phyloP scores from a whole-genome alignment of 2,113 vertebrate genomes.

The Gymnobelideus leadbeateri region DNA sequence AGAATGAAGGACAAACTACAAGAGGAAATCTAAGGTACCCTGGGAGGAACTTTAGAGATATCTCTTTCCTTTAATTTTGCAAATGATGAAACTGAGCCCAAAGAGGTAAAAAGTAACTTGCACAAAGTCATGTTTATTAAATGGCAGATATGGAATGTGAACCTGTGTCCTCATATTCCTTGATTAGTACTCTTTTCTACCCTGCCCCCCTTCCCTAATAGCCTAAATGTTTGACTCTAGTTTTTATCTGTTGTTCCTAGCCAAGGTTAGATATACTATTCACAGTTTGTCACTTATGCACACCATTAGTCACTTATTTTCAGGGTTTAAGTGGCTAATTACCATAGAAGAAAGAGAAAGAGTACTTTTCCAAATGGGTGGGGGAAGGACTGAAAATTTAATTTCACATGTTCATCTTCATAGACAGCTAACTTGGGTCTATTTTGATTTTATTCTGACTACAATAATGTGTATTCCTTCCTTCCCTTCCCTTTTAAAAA shows the following conservation, averaged over 20 bases:
- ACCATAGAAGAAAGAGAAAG: constrained; percentile 25
- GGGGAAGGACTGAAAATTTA: background rate
- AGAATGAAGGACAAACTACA: no score
- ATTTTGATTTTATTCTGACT: background rate
- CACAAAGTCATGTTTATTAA: background rate
- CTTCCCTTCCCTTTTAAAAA: background rate
- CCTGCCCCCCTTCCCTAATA: constrained; percentile 22
- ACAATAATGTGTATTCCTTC: background rate
- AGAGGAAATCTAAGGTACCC: background rate
- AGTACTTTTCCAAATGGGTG: background rate
- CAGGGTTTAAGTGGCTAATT: background rate
- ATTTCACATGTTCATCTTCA: background rate
- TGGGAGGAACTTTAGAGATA: background rate
- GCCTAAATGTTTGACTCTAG: background rate
- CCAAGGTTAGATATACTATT: background rate
- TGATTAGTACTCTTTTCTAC: background rate
- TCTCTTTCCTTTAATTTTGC: background rate
- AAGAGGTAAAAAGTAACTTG: background rate
- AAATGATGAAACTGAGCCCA: background rate
- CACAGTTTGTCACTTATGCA: background rate
- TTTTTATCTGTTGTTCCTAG: constrained; percentile 13
- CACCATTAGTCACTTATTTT: background rate
- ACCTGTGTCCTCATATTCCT: background rate
- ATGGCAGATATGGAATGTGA: background rate
- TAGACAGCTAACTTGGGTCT: background rate